phyloP scores from a whole-genome alignment of 2,888 invertebrate genomes.

The Flabesymbios commensalis region DNA sequence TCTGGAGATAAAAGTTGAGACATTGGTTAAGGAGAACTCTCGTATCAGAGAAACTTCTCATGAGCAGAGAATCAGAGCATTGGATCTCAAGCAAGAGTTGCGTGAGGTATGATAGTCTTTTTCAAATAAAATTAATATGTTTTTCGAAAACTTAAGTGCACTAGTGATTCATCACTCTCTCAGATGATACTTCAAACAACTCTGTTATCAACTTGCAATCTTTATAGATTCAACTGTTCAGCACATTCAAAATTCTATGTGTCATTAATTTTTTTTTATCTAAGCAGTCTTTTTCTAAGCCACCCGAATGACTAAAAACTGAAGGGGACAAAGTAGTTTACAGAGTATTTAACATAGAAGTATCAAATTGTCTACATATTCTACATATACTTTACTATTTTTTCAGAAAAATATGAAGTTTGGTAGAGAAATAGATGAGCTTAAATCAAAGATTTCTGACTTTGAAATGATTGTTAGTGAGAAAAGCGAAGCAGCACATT shows the following conservation, averaged over 20 bases:
- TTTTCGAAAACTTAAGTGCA: too few relatives aligned
- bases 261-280: not conserved
- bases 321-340: not conserved
- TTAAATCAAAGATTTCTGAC: conserved; percentile 65
- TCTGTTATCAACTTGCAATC: too few relatives aligned
- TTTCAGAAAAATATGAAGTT: conserved; percentile 24
- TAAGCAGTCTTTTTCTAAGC: not conserved
- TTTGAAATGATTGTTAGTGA: conserved; percentile 48
- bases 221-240: too few relatives aligned
- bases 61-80: conserved; percentile 36
- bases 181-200: too few relatives aligned
- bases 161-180: too few relatives aligned
- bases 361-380: too few relatives aligned
- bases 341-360: too few relatives aligned
- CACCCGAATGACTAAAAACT: not conserved
- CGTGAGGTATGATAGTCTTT: conserved; percentile 26
- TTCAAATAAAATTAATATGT: too few relatives aligned
- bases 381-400: too few relatives aligned
- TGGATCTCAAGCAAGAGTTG: conserved; percentile 37
- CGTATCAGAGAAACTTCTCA: conserved; percentile 27
- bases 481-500: conserved; percentile 40
- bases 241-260: too few relatives aligned
- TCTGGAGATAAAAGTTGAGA: conserved; percentile 34
- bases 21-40: conserved; percentile 36
- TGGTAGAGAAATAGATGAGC: conserved; percentile 22